Percentiles rank a stretch among this genome's conserved stretches.
Conservation (phyloP, 92 coral and sea anemone genomes). For the Porites cylindrica region DNA sequence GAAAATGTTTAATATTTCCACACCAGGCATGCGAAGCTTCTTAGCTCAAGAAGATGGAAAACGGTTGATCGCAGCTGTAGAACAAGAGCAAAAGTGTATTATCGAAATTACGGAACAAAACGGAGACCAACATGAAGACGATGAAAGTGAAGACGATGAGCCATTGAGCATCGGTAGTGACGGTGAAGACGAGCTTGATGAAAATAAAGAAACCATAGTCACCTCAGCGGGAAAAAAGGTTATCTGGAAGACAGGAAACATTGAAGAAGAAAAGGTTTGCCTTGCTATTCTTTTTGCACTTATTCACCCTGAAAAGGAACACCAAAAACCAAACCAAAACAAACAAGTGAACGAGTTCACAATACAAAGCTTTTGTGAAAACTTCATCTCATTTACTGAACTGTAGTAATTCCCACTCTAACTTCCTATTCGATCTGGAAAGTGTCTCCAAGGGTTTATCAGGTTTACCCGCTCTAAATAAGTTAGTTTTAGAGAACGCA, state of each 20-base stretch:
- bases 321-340: not conserved
- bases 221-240: slow-evolving; percentile 18
- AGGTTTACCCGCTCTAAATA: no score
- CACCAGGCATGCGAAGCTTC: slow-evolving; percentile 42
- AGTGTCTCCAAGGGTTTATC: no score
- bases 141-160: slow-evolving; percentile 28
- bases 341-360: not conserved
- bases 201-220: not conserved
- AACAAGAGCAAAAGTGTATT: slow-evolving; percentile 16
- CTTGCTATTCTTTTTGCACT: not conserved
- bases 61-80: not conserved
- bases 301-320: not conserved
- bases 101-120: not conserved
- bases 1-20: not conserved
- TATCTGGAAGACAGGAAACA: slow-evolving; percentile 37
- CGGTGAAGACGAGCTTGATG: slow-evolving; percentile 19
- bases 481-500: no score
- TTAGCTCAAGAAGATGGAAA: slow-evolving; percentile 30
- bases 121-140: slow-evolving; percentile 18
- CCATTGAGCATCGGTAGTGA: slow-evolving; percentile 14
- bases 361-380: not conserved
- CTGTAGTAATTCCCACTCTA: not conserved
- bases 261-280: slow-evolving; percentile 34
- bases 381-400: not conserved
- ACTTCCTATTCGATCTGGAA: no score